Evolutionary conservation across 1,140 invertebrate species (phyloP).

Genomic region (Wasmannia auropunctata): DNA sequence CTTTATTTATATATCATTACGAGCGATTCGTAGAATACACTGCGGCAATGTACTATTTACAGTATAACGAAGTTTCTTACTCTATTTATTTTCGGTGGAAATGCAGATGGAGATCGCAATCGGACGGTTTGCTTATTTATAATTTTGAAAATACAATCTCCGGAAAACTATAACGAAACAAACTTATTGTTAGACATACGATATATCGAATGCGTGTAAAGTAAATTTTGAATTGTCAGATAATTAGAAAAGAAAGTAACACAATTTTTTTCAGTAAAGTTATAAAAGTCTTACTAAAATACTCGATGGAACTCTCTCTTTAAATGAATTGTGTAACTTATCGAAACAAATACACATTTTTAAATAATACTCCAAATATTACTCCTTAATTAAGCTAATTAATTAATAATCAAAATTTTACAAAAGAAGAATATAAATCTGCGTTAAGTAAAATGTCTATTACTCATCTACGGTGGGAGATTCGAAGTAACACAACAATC

Average conservation of each 20-base stretch:
- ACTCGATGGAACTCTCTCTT: neutral
- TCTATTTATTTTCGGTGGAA: constrained; percentile 31
- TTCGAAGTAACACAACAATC: neutral
- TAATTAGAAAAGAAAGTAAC: neutral
- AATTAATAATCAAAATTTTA: neutral
- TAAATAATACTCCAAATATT: neutral
- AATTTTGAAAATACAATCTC: neutral
- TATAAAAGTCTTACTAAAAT: neutral
- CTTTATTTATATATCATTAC: constrained; percentile 6
- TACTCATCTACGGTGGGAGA: neutral
- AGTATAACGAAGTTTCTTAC: constrained; percentile 12
- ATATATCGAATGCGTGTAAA: neutral
- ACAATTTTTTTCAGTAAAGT: neutral
- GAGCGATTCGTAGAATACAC: constrained; percentile 13
- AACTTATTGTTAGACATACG: neutral
- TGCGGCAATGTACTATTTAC: constrained; percentile 43
- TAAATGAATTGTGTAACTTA: neutral
- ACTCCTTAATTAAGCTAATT: neutral
- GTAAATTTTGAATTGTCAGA: neutral
- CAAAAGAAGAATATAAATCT: neutral
- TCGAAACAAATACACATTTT: neutral
- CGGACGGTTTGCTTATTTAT: neutral
- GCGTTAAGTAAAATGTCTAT: neutral
- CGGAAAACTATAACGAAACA: neutral
- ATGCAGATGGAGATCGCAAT: neutral